Evolutionary conservation across 2,797 vertebrate genomes (phyloP), one percentile per base, ranked within the genome.

Genomic region (Aeoliscus strigatus): DNA sequence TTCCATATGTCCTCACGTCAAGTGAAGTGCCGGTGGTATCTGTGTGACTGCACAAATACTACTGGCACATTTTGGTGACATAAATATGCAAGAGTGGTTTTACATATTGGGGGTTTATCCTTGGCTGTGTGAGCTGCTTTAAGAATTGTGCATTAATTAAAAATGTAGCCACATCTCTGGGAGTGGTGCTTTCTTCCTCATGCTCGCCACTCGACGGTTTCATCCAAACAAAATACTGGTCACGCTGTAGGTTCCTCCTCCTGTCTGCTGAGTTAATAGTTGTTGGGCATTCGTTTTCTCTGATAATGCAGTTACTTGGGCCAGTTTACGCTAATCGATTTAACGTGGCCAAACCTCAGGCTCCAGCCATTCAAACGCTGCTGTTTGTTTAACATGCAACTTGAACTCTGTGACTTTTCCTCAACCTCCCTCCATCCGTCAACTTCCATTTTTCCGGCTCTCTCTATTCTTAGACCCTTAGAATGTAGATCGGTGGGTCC

Each of bases 241-340:
- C n/a, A n/a, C n/a, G n/a, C n/a, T n/a, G n/a, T n/a, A n/a, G n/a
- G n/a, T n/a, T n/a, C n/a, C n/a, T n/a, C n/a, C n/a, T n/a, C 74
- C 70, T 49, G 63, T 56, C 72, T 23, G 46, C 33, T 39, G 59
- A 66, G 60, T 64, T 72, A 69, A 67, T 65, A 44, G 30, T 74
- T 70, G 78, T 84, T 82, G 73, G 71, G 45, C 60, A 77, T 82
- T 86, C 87, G 80, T 87, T 89, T 88, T 86, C 75, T 60, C 73
- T 70, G 58, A 47, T 84, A 90, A 89, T 87, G 82, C 79, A 46
- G 84, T 88, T 89, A 87, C 81, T 82, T 79, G 74, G 80, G 74
- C 80, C 86, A 86, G 88, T 88, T 78, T 81, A 81, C 79, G 84
- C 84, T 82, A 80, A 89, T 86, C 84, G 76, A 84, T 75, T 87